Conservation (phyloP, 2,113 vertebrate species). For the Pogona vitticeps region DNA sequence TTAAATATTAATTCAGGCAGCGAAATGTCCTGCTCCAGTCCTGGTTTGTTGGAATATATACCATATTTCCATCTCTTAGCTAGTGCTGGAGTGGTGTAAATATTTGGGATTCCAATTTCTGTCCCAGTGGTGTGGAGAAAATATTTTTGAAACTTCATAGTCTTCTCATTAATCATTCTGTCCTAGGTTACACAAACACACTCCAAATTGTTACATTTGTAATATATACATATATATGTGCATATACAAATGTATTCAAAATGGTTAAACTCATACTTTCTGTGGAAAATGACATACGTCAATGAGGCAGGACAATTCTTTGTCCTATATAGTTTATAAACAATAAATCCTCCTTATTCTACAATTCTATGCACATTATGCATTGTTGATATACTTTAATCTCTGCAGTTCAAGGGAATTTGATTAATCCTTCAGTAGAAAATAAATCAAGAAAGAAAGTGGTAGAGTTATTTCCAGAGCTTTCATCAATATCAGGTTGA, state of each 20-base stretch:
- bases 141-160: neutral
- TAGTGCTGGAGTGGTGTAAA: neutral
- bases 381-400: conserved; percentile 16
- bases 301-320: neutral
- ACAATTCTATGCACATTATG: conserved; percentile 41
- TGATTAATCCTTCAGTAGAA: conserved; percentile 51
- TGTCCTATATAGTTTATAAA: neutral
- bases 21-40: neutral
- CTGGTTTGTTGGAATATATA: neutral
- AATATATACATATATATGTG: too few species aligned
- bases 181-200: too few species aligned
- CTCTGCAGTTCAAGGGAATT: neutral
- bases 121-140: neutral
- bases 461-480: conserved; percentile 56
- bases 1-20: neutral
- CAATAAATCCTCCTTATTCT: conserved; percentile 9
- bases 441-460: conserved; percentile 57
- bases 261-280: too few species aligned
- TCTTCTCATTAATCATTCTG: neutral
- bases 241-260: neutral
- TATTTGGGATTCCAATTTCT: neutral
- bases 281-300: neutral
- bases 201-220: too few species aligned
- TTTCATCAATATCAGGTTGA: conserved; percentile 52
- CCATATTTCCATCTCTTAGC: neutral